A percentile compares a stretch with the other conserved stretches of the same genome.
These are phyloP conservation scores for Hymenopus coronatus DNA, from an alignment of 2,888 invertebrate genomes.

Conservation along the genomic window DNA sequence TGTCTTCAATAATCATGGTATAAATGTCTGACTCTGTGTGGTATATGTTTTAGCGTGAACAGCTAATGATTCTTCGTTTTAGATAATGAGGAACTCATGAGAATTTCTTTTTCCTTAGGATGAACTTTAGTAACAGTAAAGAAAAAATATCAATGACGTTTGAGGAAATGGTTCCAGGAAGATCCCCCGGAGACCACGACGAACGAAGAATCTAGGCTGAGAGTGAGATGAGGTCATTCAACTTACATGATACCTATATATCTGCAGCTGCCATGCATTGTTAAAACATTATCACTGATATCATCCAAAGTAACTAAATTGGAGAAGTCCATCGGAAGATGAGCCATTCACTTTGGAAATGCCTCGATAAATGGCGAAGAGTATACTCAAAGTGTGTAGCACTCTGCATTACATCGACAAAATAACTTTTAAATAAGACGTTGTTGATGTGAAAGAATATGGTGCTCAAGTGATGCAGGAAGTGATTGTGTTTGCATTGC, in stretches of 20 bases:
- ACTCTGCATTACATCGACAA: too few species aligned
- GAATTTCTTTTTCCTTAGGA: not conserved
- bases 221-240: not conserved
- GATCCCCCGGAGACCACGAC: not conserved
- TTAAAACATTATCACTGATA: not conserved
- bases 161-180: not conserved
- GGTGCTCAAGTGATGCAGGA: too few species aligned
- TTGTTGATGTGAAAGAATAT: too few species aligned
- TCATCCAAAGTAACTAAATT: too few species aligned
- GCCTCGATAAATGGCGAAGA: too few species aligned
- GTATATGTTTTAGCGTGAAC: not conserved
- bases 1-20: not conserved
- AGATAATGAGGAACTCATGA: not conserved
- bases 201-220: not conserved
- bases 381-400: too few species aligned
- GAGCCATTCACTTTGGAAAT: too few species aligned
- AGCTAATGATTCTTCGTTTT: not conserved
- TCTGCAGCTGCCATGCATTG: not conserved
- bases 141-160: not conserved
- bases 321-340: too few species aligned
- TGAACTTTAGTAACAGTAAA: not conserved
- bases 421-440: too few species aligned
- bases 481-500: too few species aligned
- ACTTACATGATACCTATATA: not conserved
- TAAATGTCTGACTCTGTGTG: not conserved